Base-by-base conservation (phyloP, 2,797 vertebrate genomes). In the Aythya fuligula region DNA sequence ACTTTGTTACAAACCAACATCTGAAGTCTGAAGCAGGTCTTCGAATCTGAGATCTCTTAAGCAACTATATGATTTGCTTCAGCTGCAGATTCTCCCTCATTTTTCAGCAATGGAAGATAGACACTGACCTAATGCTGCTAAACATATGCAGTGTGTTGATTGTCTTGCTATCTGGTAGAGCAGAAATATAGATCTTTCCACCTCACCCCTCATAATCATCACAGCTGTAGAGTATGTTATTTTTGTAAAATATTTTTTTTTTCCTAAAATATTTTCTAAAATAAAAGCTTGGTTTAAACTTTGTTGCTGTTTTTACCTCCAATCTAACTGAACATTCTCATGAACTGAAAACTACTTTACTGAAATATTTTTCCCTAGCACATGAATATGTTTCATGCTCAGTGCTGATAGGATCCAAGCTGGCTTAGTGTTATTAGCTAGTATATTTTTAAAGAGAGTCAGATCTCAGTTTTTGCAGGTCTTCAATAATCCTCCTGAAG, bases 211-310 rank as follows among this genome's bases (percentile, higher is more conserved):
- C 43, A 70, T 11, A 89, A 49, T 7, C 8, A 39, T 43, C 3
- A 4, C 34, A 82, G 24, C 7, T 53, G 10, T 9, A 28, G 8
- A 32, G 11, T 13, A 5, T 0, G 1, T 28, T 36, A 13, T 41
- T 74, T 41, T 85, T 76, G 24, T 64, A 43, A 69, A 65, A n/a
- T 14, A 25, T 25, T 25, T 25, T 49, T 49, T 49, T 41, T 74
- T 41, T 85, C 72, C 27, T 64, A 43, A 69, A 77, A 45, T 51
- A 51, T 74, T 41, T 85, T 76, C 27, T 64, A 36, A 69, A 77
- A 39, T 34, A 72, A 60, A 3, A 24, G 21, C 14, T 43, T 39
- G 8, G 9, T 74, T 69, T 60, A 74, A 53, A 85, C 6, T 58
- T 41, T 61, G 9, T 6, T 25, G 38, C 70, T 75, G 32, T 16